These are phyloP conservation scores for Pristionchus japonicus DNA, from an alignment of 2,888 invertebrate species.

Conservation along the genomic window DNA sequence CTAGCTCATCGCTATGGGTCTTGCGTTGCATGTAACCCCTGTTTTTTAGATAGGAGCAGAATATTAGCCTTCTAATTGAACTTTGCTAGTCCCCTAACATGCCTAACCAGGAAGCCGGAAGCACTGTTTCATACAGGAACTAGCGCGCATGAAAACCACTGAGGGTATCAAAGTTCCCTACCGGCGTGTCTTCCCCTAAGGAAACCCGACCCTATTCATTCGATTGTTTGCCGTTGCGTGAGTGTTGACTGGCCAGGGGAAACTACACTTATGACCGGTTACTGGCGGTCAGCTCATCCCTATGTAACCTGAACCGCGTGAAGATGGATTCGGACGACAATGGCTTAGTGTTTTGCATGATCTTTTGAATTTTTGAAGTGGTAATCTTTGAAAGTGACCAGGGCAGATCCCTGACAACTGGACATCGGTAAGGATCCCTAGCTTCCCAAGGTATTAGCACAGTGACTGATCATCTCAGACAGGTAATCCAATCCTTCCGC, in stretches of 20 bases:
- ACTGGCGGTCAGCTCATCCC: background rate
- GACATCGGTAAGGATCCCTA: too few relatives aligned
- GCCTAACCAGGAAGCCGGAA: background rate
- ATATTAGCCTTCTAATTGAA: background rate
- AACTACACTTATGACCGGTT: background rate
- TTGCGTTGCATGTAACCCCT: too few relatives aligned
- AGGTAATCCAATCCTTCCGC: background rate
- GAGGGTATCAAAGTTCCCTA: background rate
- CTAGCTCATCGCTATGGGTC: too few relatives aligned
- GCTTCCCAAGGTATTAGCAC: background rate
- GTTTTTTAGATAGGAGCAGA: too few relatives aligned
- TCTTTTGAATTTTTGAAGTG: too few relatives aligned
- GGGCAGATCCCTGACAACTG: too few relatives aligned
- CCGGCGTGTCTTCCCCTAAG: background rate
- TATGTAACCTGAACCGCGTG: background rate
- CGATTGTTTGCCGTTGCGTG: background rate
- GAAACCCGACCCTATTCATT: conserved; percentile 1
- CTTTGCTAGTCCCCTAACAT: too few relatives aligned
- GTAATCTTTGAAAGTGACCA: too few relatives aligned
- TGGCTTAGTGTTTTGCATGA: too few relatives aligned
- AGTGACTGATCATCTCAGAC: background rate
- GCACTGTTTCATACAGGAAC: background rate
- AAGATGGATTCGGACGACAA: too few relatives aligned
- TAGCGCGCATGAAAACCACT: background rate
- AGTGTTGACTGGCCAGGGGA: background rate